phyloP scores from a whole-genome alignment of 35 echinoderm and acorn worm genomes.

The Lytechinus pictus region DNA sequence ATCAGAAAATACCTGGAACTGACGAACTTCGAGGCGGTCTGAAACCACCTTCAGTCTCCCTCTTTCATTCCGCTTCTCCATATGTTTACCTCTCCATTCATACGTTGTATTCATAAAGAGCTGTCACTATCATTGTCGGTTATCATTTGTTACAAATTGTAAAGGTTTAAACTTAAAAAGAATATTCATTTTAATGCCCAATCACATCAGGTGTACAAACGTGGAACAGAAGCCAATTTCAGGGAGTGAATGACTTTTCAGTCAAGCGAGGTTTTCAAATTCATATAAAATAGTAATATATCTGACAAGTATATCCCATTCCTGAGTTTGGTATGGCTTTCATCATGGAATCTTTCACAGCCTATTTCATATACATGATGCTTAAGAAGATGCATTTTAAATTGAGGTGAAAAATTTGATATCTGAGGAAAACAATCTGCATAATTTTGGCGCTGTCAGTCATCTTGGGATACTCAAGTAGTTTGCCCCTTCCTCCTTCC shows the following conservation, averaged over 20 bases:
- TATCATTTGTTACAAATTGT: background rate
- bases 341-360: background rate
- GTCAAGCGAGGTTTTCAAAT: background rate
- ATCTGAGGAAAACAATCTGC: background rate
- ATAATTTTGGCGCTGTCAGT: background rate
- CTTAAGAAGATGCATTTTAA: background rate
- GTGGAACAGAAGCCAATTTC: background rate
- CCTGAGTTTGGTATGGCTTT: background rate
- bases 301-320: background rate
- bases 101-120: background rate
- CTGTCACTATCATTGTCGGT: background rate
- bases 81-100: background rate
- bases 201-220: conserved; percentile 1
- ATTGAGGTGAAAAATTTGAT: background rate
- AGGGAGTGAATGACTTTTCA: background rate
- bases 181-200: background rate
- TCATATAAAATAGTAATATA: background rate
- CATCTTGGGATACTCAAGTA: background rate
- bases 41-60: background rate
- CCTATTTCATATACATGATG: background rate
- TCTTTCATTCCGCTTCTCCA: background rate
- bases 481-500: background rate
- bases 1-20: too few relatives aligned
- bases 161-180: background rate
- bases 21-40: too few relatives aligned